These are phyloP conservation scores for Nothura maculosa DNA, from an alignment of 2,797 vertebrate genomes.

Conservation along the genomic window DNA sequence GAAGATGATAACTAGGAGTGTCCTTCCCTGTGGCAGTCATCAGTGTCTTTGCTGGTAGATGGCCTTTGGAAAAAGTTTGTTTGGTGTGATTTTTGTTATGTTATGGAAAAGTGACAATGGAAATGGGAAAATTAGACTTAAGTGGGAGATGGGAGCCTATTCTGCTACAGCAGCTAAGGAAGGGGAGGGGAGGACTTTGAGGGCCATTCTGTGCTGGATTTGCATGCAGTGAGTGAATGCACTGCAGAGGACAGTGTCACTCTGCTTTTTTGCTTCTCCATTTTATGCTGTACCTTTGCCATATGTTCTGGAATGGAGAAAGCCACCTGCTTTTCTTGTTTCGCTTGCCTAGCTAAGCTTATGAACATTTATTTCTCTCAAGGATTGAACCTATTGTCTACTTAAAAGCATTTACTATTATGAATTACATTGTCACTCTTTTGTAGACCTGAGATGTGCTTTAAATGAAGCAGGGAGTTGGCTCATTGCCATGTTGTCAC, in stretches of 20 bases:
- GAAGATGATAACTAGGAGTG: fast-evolving
- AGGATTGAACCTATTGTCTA: not conserved
- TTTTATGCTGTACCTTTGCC: not conserved
- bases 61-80: not conserved
- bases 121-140: not conserved
- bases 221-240: not conserved
- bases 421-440: not conserved
- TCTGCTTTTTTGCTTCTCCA: not conserved
- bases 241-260: not conserved
- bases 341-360: not conserved
- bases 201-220: not conserved
- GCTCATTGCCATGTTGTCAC: not conserved
- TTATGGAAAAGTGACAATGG: not conserved
- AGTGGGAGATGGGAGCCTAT: not conserved
- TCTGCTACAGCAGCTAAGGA: not conserved
- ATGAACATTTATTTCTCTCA: fast-evolving
- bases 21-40: not conserved
- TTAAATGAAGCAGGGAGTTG: not conserved
- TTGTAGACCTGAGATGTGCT: not conserved
- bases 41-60: not conserved
- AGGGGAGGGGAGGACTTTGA: not conserved
- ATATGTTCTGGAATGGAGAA: not conserved
- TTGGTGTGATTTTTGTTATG: not conserved
- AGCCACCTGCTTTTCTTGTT: not conserved
- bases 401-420: not conserved